phyloP scores from a whole-genome alignment of 2,888 invertebrate genomes.

The Melanophora roralis region DNA sequence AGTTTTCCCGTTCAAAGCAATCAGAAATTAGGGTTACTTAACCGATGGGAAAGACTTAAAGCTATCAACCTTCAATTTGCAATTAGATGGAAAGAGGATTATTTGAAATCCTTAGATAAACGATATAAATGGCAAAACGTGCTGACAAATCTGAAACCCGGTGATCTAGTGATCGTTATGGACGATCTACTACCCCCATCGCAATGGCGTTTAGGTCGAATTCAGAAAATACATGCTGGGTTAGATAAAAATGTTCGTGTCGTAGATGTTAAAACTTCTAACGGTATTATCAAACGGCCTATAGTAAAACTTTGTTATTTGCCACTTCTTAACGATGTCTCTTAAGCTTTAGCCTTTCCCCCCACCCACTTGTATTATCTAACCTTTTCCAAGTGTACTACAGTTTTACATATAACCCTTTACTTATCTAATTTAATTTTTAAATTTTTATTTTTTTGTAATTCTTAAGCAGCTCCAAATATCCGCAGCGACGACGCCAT shows the following conservation, averaged over 20 bases:
- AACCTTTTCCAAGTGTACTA: no score
- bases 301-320: not conserved
- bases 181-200: not conserved
- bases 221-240: not conserved
- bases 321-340: not conserved
- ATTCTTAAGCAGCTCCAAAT: not conserved
- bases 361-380: no score
- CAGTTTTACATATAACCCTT: not conserved
- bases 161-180: not conserved
- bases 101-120: not conserved
- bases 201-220: not conserved
- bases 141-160: not conserved
- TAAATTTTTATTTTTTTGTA: not conserved
- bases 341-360: not conserved
- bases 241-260: not conserved
- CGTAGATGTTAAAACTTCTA: not conserved
- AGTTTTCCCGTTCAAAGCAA: not conserved
- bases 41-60: constrained; percentile 4
- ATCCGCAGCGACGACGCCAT: not conserved
- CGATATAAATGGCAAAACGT: not conserved
- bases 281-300: not conserved
- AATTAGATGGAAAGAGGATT: not conserved
- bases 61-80: not conserved
- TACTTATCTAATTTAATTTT: no score
- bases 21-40: not conserved